Evolutionary conservation across 2,888 invertebrate genomes (phyloP).

Genomic region (Drosophila imparisetae): DNA sequence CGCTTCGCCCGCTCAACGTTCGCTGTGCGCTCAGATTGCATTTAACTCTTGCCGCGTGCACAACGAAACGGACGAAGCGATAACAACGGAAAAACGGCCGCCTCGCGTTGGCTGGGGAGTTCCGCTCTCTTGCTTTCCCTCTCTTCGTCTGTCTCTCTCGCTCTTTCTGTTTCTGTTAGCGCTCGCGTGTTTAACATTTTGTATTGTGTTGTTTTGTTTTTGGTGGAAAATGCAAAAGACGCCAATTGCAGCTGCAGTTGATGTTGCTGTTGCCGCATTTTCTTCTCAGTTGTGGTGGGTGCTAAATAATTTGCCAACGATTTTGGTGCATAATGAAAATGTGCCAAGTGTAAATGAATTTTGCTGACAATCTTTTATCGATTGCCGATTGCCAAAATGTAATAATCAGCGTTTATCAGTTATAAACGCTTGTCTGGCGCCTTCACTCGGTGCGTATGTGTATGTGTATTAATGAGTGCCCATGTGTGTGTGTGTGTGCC

Average conservation of each 20-base stretch:
- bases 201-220: conserved; percentile 46
- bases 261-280: conserved; percentile 29
- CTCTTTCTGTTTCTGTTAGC: conserved; percentile 15
- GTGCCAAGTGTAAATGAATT: conserved; percentile 55
- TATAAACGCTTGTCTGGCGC: conserved; percentile 55
- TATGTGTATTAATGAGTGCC: not conserved
- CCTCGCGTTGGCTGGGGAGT: conserved; percentile 59
- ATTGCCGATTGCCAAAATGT: conserved; percentile 27
- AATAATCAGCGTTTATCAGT: conserved; percentile 59
- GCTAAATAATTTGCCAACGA: conserved; percentile 52
- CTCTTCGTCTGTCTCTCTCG: not conserved
- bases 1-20: conserved; percentile 44
- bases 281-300: conserved; percentile 52
- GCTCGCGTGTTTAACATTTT: conserved; percentile 34
- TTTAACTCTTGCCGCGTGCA: conserved; percentile 80
- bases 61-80: conserved; percentile 61
- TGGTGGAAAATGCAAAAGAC: conserved; percentile 63
- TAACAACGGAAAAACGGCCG: conserved; percentile 56
- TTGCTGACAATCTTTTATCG: conserved; percentile 45
- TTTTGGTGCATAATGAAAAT: conserved; percentile 42
- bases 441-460: conserved; percentile 2
- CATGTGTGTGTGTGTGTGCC: conserved; percentile 13
- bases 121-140: conserved; percentile 46
- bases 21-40: conserved; percentile 70
- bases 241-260: conserved; percentile 53